Percentiles rank a stretch among this genome's conserved stretches.
These are phyloP conservation scores for Apogon hyalosoma DNA, from an alignment of 2,797 vertebrate genomes.

Conservation along the genomic window DNA sequence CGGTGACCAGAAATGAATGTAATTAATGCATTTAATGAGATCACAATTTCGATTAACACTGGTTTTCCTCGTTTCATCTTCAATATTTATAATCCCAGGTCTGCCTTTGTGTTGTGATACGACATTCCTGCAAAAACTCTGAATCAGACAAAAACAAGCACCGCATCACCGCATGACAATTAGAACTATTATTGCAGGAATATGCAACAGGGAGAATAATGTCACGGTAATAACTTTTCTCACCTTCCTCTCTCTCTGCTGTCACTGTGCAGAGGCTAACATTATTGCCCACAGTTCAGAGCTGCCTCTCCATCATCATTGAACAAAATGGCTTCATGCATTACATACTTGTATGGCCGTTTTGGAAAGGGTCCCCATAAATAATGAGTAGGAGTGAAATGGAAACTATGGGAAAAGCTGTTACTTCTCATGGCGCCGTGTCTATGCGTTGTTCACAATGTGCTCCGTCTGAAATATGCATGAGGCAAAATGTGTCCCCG, in stretches of 20 bases:
- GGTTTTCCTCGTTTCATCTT: background rate
- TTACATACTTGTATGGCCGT: constrained; percentile 57
- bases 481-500: constrained; percentile 68
- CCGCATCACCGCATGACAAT: background rate
- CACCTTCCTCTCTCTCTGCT: constrained; percentile 1
- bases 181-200: constrained; percentile 33
- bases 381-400: constrained; percentile 70
- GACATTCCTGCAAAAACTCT: background rate
- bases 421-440: constrained; percentile 61
- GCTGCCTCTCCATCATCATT: constrained; percentile 65
- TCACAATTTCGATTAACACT: background rate
- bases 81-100: background rate
- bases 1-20: no score
- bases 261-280: constrained; percentile 34
- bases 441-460: constrained; percentile 61
- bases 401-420: constrained; percentile 74
- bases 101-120: background rate
- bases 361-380: constrained; percentile 64
- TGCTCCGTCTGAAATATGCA: constrained; percentile 74
- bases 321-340: constrained; percentile 65
- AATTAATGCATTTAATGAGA: no score
- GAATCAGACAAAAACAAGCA: constrained; percentile 9
- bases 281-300: constrained; percentile 53
- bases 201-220: constrained; percentile 14
- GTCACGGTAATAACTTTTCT: constrained; percentile 7